Evolutionary conservation across 2,888 invertebrate genomes (phyloP).

Genomic region (Rhodophaea formosa): DNA sequence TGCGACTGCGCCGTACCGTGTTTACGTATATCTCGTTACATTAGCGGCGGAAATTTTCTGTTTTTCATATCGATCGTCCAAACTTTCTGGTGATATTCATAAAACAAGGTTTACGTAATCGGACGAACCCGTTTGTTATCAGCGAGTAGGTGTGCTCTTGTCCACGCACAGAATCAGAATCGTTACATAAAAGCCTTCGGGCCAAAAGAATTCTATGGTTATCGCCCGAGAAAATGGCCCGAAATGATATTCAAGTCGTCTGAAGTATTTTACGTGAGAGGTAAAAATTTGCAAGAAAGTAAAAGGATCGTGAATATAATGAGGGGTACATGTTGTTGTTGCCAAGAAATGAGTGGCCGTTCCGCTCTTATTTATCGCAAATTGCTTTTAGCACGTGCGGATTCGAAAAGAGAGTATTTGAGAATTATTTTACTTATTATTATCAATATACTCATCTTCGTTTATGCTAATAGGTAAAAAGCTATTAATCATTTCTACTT

Average conservation of each 20-base stretch:
- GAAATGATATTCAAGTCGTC: not conserved
- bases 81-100: constrained; percentile 55
- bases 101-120: constrained; percentile 71
- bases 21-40: constrained; percentile 56
- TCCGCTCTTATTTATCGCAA: constrained; percentile 25
- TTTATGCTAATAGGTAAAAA: no score
- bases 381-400: constrained; percentile 23
- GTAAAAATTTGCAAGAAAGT: constrained; percentile 18
- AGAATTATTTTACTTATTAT: not conserved
- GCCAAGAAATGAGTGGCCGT: constrained; percentile 26
- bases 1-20: constrained; percentile 65
- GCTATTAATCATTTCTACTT: no score
- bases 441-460: no score
- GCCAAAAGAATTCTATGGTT: constrained; percentile 30
- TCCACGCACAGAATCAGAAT: constrained; percentile 34
- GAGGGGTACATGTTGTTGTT: constrained; percentile 23
- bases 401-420: not conserved
- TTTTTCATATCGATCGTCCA: constrained; percentile 61
- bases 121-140: constrained; percentile 53
- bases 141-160: constrained; percentile 48
- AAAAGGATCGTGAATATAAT: constrained; percentile 17
- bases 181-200: constrained; percentile 48
- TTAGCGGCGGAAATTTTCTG: constrained; percentile 54
- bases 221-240: constrained; percentile 20
- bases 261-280: not conserved